These are phyloP conservation scores for Perca schrenkii DNA, from an alignment of 2,113 vertebrate genomes.

Conservation along the genomic window DNA sequence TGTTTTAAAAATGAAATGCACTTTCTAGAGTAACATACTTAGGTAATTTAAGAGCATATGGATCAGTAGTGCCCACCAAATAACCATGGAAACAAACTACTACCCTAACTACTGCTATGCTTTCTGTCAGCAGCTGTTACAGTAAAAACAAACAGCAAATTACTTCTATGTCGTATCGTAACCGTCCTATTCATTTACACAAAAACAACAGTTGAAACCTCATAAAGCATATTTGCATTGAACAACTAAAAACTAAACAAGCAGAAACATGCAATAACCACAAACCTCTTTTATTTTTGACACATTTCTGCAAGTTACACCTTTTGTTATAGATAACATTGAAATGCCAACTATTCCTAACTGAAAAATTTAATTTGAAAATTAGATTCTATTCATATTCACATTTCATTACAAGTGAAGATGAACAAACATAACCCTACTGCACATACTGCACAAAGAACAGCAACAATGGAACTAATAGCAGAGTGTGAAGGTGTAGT, in stretches of 20 bases:
- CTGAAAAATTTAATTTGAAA: background rate
- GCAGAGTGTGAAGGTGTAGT: slow-evolving; percentile 43
- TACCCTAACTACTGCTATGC: slow-evolving; percentile 42
- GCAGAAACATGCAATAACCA: background rate
- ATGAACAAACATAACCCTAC: background rate
- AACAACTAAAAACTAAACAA: slow-evolving; percentile 30
- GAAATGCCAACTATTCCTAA: background rate
- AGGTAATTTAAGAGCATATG: slow-evolving; percentile 74
- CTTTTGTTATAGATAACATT: background rate
- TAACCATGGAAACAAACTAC: slow-evolving; percentile 73
- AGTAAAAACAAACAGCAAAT: slow-evolving; percentile 52
- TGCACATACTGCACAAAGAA: background rate
- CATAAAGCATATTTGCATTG: slow-evolving; percentile 26
- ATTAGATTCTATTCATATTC: background rate
- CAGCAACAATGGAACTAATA: slow-evolving; percentile 50
- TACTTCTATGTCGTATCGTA: slow-evolving; percentile 6
- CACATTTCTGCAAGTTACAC: background rate
- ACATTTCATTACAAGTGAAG: background rate
- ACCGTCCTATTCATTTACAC: slow-evolving; percentile 33
- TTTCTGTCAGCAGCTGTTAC: slow-evolving; percentile 59
- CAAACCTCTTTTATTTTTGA: background rate
- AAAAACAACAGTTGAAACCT: slow-evolving; percentile 16
- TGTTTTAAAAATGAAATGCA: slow-evolving; percentile 80
- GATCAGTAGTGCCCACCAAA: slow-evolving; percentile 66
- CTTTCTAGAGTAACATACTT: slow-evolving; percentile 65